Base-by-base conservation (phyloP, 1,140 invertebrate species). In the Calephelis virginiensis region DNA sequence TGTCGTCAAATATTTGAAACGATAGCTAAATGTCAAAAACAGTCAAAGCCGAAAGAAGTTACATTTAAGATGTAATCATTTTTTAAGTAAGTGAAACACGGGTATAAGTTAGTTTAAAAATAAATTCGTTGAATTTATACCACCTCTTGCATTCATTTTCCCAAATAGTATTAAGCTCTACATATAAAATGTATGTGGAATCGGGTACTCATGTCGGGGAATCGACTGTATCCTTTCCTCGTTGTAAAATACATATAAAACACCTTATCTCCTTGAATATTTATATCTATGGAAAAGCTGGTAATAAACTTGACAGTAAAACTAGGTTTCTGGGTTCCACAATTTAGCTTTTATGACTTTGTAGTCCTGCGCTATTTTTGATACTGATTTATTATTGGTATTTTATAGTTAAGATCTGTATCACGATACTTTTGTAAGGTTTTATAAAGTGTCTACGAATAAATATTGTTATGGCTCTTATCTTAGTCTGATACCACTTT, bases 261-360 rank as follows among this genome's bases (percentile, higher is more conserved):
- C 28, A 56, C 11, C 53, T 56, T 56, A 59, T 59, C 53, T 59
- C 37, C 53, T 59, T 59, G 11, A 59, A 59, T 38, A n/a, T 59
- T 59, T 59, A 59, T 59, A 12, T 38, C 53, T 59, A 37, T 38
- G 17, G 28, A 56, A 56, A 59, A 59, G 17, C 37, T 59, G 10
- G 53, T 37, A 37, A 59, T 59, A 59, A 59, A 59, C 53, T 59
- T 37, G 53, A 14, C n/a, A 59, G 28, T 59, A 59, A 59, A 59
- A 59, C 28, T 59, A 59, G 53, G 53, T 38, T 59, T 37, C 53
- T 59, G 53, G 53, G 53, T 59, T 59, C 28, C 8, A 9, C n/a
- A 17, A n/a, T 59, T 59, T 37, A n/a, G 28, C 12, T 59, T 59
- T 56, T 56, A 56, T 28, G 53, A 9, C 13, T 17, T 50, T 50